Evolutionary conservation across 2,797 vertebrate genomes (phyloP).

Genomic region (Rhinichthys osculus): DNA sequence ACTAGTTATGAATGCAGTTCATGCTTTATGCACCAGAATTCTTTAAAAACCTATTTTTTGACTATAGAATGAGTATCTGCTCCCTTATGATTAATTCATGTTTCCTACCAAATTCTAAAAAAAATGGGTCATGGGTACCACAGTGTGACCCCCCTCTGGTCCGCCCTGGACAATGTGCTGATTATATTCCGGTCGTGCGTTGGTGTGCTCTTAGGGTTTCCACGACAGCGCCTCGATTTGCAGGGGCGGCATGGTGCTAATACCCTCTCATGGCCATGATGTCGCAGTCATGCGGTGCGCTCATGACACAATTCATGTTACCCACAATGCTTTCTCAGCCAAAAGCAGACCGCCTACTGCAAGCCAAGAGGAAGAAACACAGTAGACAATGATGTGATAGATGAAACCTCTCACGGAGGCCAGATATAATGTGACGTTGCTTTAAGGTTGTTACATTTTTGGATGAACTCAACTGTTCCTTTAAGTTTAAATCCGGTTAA

Average conservation of each 20-base stretch:
- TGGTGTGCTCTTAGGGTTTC: constrained; percentile 48
- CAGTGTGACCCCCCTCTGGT: constrained; percentile 44
- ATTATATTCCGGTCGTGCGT: constrained; percentile 49
- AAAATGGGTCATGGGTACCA: constrained; percentile 46
- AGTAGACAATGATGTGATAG: constrained; percentile 39
- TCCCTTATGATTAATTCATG: constrained; percentile 53
- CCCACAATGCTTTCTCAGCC: constrained; percentile 47
- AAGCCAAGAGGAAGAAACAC: not conserved
- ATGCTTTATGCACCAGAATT: not conserved
- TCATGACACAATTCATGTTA: constrained; percentile 46
- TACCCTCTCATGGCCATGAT: constrained; percentile 48
- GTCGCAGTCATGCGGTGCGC: constrained; percentile 55
- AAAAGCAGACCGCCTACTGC: constrained; percentile 15
- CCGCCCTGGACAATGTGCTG: constrained; percentile 43
- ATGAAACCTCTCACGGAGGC: not conserved
- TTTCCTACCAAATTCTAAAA: constrained; percentile 55
- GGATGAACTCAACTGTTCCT: not conserved
- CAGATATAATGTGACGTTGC: not conserved
- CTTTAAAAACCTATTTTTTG: not conserved
- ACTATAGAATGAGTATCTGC: constrained; percentile 14
- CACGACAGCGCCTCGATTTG: constrained; percentile 39
- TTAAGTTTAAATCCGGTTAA: not conserved
- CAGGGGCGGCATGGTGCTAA: constrained; percentile 54
- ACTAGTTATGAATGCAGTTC: not conserved
- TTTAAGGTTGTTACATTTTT: constrained; percentile 12